These are phyloP conservation scores for Dasyurus viverrinus DNA, from an alignment of 2,113 vertebrate species.

Conservation along the genomic window DNA sequence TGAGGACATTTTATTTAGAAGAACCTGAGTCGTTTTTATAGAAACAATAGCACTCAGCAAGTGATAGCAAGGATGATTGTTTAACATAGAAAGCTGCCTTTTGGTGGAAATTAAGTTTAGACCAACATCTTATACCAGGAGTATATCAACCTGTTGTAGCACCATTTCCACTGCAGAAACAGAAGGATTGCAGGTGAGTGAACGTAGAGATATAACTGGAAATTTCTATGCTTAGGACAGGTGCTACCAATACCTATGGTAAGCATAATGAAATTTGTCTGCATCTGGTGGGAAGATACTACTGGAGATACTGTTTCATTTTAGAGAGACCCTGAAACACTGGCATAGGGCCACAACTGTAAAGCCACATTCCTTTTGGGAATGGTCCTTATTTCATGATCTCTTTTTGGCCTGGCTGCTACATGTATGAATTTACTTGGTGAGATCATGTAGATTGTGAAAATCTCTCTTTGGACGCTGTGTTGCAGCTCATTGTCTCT, in stretches of 20 bases:
- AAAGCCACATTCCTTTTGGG: background rate
- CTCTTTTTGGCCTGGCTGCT: background rate
- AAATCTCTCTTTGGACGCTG: background rate
- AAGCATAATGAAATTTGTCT: background rate
- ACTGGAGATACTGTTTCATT: background rate
- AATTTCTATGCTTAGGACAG: background rate
- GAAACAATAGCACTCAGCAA: background rate
- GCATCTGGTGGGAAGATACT: background rate
- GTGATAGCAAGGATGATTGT: background rate
- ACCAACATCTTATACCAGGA: background rate
- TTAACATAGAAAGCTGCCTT: background rate
- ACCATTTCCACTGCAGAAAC: background rate
- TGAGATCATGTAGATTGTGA: background rate
- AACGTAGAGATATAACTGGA: background rate
- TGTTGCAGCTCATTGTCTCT: background rate
- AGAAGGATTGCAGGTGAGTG: background rate
- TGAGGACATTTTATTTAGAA: background rate
- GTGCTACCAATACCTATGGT: background rate
- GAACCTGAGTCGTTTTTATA: background rate
- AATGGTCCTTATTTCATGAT: background rate
- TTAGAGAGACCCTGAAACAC: background rate
- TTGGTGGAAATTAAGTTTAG: background rate
- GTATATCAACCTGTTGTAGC: background rate
- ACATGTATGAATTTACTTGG: background rate
- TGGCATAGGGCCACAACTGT: background rate